Evolutionary conservation across 2,113 vertebrate species (phyloP).

Genomic region (Macroglossus sobrinus): DNA sequence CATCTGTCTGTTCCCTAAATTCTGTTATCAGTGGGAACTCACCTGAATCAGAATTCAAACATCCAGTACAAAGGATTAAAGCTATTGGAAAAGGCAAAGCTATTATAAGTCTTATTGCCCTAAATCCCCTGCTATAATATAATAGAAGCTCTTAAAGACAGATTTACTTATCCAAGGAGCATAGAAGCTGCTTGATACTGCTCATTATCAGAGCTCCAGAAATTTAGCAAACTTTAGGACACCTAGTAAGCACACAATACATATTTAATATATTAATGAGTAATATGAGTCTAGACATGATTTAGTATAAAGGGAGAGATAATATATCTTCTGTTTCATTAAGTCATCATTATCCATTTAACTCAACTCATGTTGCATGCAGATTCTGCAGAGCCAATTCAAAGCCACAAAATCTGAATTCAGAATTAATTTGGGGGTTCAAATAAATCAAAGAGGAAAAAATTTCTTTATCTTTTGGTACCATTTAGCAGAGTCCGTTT

Average conservation of each 20-base stretch:
- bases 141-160: background rate
- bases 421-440: conserved; percentile 22
- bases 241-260: background rate
- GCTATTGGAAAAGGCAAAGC: conserved; percentile 1
- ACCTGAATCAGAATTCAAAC: conserved; percentile 11
- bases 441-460: conserved; percentile 30
- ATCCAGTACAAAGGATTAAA: conserved; percentile 44
- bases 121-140: background rate
- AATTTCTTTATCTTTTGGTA: conserved; percentile 50
- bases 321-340: conserved; percentile 40
- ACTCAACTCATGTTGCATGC: conserved; percentile 19
- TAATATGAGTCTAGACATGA: conserved; percentile 13
- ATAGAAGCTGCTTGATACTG: background rate
- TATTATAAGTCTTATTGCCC: background rate
- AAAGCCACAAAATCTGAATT: conserved; percentile 53
- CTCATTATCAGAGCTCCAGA: background rate
- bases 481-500: conserved; percentile 9
- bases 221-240: conserved; percentile 8
- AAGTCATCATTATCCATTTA: conserved; percentile 41
- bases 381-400: conserved; percentile 47
- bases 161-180: background rate
- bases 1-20: background rate
- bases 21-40: background rate
- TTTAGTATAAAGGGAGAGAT: background rate
- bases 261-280: conserved; percentile 52